Percentiles rank a stretch among this genome's conserved stretches.
These are phyloP conservation scores for Ashinkailepas kermadecensis DNA, from an alignment of 2,888 invertebrate genomes.

Conservation along the genomic window DNA sequence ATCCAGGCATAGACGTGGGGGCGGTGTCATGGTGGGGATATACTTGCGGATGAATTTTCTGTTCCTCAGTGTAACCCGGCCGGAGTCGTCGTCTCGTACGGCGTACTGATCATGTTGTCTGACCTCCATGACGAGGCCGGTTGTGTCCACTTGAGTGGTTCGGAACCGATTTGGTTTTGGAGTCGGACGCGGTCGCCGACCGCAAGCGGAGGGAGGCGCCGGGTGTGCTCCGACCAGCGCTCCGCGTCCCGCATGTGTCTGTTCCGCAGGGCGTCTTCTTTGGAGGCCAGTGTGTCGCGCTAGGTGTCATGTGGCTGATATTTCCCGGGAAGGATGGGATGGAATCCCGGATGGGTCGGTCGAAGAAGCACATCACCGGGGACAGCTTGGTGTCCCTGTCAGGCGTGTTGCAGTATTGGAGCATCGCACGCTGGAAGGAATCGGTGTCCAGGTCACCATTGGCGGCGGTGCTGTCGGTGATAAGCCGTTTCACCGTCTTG, in stretches of 20 bases:
- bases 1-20: no score
- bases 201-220: neutral
- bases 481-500: constrained; percentile 22
- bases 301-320: constrained; percentile 24
- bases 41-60: neutral
- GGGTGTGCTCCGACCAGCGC: neutral
- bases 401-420: constrained; percentile 28
- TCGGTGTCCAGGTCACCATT: constrained; percentile 26
- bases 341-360: constrained; percentile 29
- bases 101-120: neutral
- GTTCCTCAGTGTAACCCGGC: neutral
- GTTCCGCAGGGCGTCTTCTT: constrained; percentile 25
- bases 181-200: neutral
- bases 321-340: constrained; percentile 24
- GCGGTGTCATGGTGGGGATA: neutral
- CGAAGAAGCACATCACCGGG: constrained; percentile 27
- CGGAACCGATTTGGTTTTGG: neutral
- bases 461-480: constrained; percentile 25
- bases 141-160: neutral
- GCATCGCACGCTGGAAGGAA: constrained; percentile 24
- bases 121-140: neutral
- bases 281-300: neutral
- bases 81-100: neutral
- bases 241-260: constrained; percentile 8
- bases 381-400: constrained; percentile 25